Evolutionary conservation across 1,140 invertebrate genomes (phyloP).

Genomic region (Brachionus plicatilis): DNA sequence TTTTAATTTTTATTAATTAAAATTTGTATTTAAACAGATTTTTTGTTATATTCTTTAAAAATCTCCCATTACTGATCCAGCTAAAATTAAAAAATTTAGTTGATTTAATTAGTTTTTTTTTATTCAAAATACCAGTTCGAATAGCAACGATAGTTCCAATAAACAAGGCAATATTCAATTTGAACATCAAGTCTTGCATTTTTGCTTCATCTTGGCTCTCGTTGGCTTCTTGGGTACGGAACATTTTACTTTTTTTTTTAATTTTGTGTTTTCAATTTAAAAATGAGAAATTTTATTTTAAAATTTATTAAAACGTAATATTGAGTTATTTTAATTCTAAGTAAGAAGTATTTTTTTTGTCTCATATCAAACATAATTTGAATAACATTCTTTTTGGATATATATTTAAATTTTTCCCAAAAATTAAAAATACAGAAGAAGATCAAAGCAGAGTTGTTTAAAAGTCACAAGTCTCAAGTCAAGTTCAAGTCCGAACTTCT

Average conservation of each 20-base stretch:
- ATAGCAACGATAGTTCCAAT: conserved; percentile 23
- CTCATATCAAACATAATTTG: neutral
- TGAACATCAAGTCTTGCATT: conserved; percentile 39
- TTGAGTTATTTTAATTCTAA: neutral
- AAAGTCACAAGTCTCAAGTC: no score
- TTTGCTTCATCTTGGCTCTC: conserved; percentile 23
- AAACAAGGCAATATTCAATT: conserved; percentile 31
- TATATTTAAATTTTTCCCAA: neutral
- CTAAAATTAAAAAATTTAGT: neutral
- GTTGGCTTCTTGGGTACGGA: neutral
- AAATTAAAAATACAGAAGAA: no score
- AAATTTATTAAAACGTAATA: neutral
- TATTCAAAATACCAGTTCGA: neutral
- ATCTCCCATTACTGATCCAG: neutral
- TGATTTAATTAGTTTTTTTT: neutral
- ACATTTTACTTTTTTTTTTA: conserved; percentile 24
- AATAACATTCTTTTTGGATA: neutral
- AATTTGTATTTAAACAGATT: neutral
- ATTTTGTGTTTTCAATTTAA: neutral
- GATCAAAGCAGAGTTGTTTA: no score
- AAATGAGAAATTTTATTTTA: neutral
- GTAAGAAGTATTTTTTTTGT: neutral
- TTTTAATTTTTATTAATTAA: neutral
- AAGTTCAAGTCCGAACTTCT: no score
- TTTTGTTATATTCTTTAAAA: neutral